phyloP scores from a whole-genome alignment of 2,888 invertebrate species.

The Yponomeuta cagnagella region DNA sequence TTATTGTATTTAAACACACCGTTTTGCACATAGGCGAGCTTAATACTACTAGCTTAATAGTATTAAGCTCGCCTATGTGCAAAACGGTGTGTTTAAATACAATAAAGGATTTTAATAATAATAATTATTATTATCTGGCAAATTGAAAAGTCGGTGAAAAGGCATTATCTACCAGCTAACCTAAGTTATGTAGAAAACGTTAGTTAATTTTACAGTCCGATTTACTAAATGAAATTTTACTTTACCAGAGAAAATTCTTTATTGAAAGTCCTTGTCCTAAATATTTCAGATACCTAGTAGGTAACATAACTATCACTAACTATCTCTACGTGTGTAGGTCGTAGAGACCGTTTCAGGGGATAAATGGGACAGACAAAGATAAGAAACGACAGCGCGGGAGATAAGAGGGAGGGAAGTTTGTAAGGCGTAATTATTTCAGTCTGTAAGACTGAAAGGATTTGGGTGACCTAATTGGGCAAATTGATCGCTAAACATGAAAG shows the following conservation, averaged over 20 bases:
- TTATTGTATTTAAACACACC: too few species aligned
- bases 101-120: too few species aligned
- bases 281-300: constrained; percentile 1
- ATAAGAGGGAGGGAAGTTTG: constrained; percentile 52
- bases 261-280: background rate
- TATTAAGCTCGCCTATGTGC: too few species aligned
- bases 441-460: background rate
- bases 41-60: too few species aligned
- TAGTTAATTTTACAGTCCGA: too few species aligned
- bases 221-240: background rate
- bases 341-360: constrained; percentile 26
- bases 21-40: too few species aligned
- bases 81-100: too few species aligned
- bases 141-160: too few species aligned
- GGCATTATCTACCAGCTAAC: too few species aligned
- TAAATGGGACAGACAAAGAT: constrained; percentile 50
- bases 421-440: constrained; percentile 55
- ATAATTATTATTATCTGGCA: too few species aligned
- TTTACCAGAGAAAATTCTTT: background rate
- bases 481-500: constrained; percentile 14
- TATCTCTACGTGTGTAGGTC: constrained; percentile 13
- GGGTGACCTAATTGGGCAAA: constrained; percentile 18
- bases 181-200: too few species aligned
- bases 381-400: constrained; percentile 42
- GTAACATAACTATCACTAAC: background rate